Base-by-base conservation (phyloP, 2,113 vertebrate genomes). In the Aleadryas rufinucha region DNA sequence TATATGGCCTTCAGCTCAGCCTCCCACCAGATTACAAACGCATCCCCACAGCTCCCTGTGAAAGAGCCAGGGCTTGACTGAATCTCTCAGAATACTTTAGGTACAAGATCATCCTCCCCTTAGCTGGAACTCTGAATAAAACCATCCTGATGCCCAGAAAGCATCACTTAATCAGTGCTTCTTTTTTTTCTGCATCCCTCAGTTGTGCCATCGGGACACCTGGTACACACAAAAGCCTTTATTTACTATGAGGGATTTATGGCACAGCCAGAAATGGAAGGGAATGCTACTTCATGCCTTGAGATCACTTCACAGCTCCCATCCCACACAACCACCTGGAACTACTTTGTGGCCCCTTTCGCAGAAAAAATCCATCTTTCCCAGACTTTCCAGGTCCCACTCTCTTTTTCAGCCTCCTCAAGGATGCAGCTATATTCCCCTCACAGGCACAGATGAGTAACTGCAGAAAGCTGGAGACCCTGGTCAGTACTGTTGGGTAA, bases 1-100 rank as follows among this genome's bases (percentile, higher is more conserved):
- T 96, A 96, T 96, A 96, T 95, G 95, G 93, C 90, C 75, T 96
- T 91, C 90, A 96, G 85, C 82, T 86, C 69, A 92, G 83, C 31
- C 90, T 96, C 83, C 93, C 93, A 65, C 64, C 39, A 64, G 64
- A 90, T 87, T 78, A 57, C 83, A 84, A 81, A 84, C 1, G 1
- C 80, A 86, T 84, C 76, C 79, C 64, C 2, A 16, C 75, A 80
- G 79, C 75, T 93, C 75, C 64, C 85, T 70, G 75, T 5, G 13
- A 50, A 83, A 75, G 83, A 90, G 92, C 80, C 76, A 93, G 90
- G 75, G 60, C 39, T 90, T 87, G 85, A 90, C 72, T 90, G 79
- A 81, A 49, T 85, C 56, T 89, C 56, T 85, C 59, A n/a, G 79
- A 94, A 92, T 95, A 77, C n/a, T 93, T 96, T 87, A 68, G 49